Conservation (phyloP, 2,113 vertebrate species). For the Platichthys flesus region DNA sequence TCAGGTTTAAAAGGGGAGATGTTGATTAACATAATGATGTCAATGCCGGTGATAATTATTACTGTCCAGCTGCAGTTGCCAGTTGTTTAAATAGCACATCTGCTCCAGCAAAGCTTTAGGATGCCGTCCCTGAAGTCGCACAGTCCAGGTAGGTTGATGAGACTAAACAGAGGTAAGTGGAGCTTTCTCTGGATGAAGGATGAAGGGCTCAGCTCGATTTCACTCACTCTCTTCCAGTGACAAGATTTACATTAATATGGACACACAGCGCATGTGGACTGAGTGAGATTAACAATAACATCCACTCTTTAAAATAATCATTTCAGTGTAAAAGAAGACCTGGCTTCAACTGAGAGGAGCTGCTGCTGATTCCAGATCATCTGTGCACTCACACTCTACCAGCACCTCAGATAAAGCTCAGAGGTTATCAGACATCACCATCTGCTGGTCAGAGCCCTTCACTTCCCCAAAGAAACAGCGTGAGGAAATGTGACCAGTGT, state of each 20-base stretch:
- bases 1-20: neutral
- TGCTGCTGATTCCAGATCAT: neutral
- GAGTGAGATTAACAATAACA: neutral
- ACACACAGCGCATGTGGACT: too few species aligned
- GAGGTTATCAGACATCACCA: conserved; percentile 39
- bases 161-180: neutral
- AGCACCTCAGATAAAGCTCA: neutral
- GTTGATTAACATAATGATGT: neutral
- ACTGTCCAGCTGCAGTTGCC: neutral
- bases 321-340: neutral
- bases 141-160: neutral
- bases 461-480: neutral
- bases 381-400: neutral
- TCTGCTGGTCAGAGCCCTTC: conserved; percentile 60
- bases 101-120: neutral
- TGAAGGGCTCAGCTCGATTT: neutral
- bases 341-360: neutral
- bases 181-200: neutral
- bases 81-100: neutral
- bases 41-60: neutral
- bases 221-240: too few species aligned
- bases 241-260: too few species aligned
- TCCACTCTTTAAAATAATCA: neutral
- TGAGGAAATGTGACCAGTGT: neutral
- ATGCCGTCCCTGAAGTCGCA: neutral